Evolutionary conservation across 1,140 invertebrate genomes (phyloP), one percentile per base, ranked within the genome.

Genomic region (Aleiodes sp.): DNA sequence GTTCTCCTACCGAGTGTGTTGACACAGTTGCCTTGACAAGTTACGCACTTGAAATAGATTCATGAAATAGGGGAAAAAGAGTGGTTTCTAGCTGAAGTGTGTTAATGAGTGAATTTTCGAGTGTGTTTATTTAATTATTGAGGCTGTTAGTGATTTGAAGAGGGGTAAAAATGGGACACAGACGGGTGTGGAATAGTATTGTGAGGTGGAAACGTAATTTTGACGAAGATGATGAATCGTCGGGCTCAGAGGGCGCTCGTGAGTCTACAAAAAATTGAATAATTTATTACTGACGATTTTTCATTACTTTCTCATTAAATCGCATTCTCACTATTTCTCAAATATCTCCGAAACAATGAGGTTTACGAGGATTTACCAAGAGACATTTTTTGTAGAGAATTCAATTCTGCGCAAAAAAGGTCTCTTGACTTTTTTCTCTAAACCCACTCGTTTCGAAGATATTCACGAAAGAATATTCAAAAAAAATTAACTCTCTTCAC

Each of bases 151-250:
- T 2, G 41, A 8, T 7, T 52, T 52, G 14, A 24, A 21, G 6
- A 33, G 12, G 12, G 12, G 12, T 8, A 33, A 74, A 71, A 65
- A 87, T 87, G 86, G 84, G 81, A 28, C 83, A 83, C 68, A 82
- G 82, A 66, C 81, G 78, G 59, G 82, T 87, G 65, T 87, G 86
- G 86, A 83, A 84, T 57, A 83, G 84, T 0, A 83, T 87, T 33
- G 68, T 82, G n/a, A 72, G 80, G 10, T 78, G 83, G 9, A 87
- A 81, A 62, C 85, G 83, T 73, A 72, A 81, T 37, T 37, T 76
- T 21, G 74, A 70, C 4, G 35, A 76, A 8, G 79, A 72, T 35
- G 78, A 80, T 35, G 73, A 75, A 26, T 67, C 35, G 67, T 41
- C 73, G 65, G 29, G 71, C 35, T 74, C 74, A 24, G 41, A 68